phyloP scores from a whole-genome alignment of 2,113 vertebrate species.

The Uria aalge region DNA sequence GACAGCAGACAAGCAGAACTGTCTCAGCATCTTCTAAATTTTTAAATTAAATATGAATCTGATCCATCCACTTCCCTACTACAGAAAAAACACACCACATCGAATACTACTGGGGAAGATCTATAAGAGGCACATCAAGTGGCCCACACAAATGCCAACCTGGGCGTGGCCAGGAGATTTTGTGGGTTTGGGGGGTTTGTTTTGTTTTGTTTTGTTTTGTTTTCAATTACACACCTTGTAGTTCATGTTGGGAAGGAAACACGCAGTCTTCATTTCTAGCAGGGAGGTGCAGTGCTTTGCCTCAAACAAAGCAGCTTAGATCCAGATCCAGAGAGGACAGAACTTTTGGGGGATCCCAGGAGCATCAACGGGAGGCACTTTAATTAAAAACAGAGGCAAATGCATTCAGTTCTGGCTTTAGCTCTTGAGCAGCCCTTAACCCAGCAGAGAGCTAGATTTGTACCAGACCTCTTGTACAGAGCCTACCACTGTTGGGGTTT shows the following conservation, averaged over 20 bases:
- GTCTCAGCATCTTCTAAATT: background rate
- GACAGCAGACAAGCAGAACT: background rate
- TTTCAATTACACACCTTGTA: background rate
- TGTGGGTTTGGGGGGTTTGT: background rate
- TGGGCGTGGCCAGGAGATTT: background rate
- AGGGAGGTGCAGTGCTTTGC: background rate
- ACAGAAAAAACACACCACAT: background rate
- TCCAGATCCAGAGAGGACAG: background rate
- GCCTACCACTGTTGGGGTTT: background rate
- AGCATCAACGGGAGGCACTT: background rate
- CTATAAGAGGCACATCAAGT: background rate
- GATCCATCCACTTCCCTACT: background rate
- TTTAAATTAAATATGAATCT: background rate
- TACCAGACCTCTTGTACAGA: background rate
- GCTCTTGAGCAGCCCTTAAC: background rate
- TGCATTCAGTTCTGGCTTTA: background rate
- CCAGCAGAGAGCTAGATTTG: background rate
- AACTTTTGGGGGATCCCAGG: background rate
- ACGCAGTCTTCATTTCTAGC: background rate
- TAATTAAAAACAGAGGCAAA: background rate
- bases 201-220: background rate
- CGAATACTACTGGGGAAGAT: background rate
- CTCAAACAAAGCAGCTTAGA: background rate
- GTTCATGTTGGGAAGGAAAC: background rate
- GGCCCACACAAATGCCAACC: background rate